phyloP scores from a whole-genome alignment of 1,140 invertebrate genomes.

The Drosophila ambigua region DNA sequence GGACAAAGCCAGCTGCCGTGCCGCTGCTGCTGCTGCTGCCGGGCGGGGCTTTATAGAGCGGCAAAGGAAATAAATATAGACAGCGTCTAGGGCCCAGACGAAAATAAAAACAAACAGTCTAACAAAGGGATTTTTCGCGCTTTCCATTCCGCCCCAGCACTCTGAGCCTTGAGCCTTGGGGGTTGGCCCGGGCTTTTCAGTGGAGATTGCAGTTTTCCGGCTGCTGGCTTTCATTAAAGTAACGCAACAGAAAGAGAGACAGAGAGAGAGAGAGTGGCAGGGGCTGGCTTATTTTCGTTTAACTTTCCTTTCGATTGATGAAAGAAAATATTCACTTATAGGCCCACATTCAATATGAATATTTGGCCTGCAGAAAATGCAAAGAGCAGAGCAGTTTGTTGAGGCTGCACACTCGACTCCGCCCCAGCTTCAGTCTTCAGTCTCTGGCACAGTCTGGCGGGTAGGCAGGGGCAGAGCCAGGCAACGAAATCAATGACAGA shows the following conservation, averaged over 20 bases:
- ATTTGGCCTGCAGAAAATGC: not conserved
- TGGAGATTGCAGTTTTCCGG: conserved; percentile 74
- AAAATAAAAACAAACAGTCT: conserved; percentile 80
- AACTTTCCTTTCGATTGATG: conserved; percentile 20
- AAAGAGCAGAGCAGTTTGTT: too few species aligned
- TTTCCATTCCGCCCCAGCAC: conserved; percentile 39
- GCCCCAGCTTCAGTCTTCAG: conserved; percentile 10
- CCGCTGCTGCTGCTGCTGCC: not conserved
- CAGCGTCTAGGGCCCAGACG: conserved; percentile 62
- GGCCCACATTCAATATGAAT: conserved; percentile 23
- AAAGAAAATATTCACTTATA: conserved; percentile 30
- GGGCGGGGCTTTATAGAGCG: conserved; percentile 33
- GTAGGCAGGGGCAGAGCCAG: not conserved
- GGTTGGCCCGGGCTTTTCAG: conserved; percentile 39
- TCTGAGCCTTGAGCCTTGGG: not conserved
- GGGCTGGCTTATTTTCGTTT: conserved; percentile 3
- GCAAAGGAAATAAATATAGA: conserved; percentile 67
- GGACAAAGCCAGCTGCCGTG: conserved; percentile 31
- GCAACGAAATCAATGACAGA: conserved; percentile 76
- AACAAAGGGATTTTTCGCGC: conserved; percentile 77
- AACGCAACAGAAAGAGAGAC: not conserved
- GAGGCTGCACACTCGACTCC: too few species aligned
- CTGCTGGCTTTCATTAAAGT: conserved; percentile 72
- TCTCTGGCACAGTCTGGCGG: conserved; percentile 15
- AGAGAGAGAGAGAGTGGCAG: too few species aligned